These are phyloP conservation scores for Brachionus calyciflorus DNA, from an alignment of 1,140 invertebrate genomes.

Conservation along the genomic window DNA sequence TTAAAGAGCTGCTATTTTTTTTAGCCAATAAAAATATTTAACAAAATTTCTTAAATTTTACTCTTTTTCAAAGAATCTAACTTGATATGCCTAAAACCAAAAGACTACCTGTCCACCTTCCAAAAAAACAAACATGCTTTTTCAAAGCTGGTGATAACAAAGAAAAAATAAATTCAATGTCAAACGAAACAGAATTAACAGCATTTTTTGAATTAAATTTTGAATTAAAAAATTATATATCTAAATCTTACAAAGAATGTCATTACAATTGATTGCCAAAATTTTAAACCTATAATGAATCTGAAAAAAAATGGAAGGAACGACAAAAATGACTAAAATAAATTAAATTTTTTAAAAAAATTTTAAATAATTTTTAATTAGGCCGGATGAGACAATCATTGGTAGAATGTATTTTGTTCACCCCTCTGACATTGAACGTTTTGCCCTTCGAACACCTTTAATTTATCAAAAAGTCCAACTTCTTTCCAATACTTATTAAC, in stretches of 20 bases:
- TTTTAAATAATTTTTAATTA: no score
- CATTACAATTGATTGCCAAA: not conserved
- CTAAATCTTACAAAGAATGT: not conserved
- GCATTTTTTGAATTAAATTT: not conserved
- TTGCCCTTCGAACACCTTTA: not conserved
- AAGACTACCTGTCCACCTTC: slow-evolving; percentile 29
- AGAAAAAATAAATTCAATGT: not conserved
- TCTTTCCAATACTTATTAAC: not conserved
- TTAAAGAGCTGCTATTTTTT: no score
- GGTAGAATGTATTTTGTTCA: not conserved
- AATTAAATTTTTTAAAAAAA: no score
- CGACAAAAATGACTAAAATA: no score
- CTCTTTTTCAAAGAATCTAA: no score
- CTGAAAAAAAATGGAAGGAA: not conserved
- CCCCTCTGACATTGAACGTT: not conserved
- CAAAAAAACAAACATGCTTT: slow-evolving; percentile 39
- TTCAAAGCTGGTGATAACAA: not conserved
- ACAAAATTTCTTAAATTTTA: no score
- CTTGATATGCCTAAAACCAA: no score
- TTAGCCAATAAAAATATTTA: no score
- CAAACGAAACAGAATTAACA: not conserved
- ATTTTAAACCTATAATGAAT: no score
- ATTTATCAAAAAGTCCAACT: not conserved
- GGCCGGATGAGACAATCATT: not conserved
- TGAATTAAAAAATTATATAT: not conserved